Base-by-base conservation (phyloP, 2,797 vertebrate species). In the Aythya fuligula region DNA sequence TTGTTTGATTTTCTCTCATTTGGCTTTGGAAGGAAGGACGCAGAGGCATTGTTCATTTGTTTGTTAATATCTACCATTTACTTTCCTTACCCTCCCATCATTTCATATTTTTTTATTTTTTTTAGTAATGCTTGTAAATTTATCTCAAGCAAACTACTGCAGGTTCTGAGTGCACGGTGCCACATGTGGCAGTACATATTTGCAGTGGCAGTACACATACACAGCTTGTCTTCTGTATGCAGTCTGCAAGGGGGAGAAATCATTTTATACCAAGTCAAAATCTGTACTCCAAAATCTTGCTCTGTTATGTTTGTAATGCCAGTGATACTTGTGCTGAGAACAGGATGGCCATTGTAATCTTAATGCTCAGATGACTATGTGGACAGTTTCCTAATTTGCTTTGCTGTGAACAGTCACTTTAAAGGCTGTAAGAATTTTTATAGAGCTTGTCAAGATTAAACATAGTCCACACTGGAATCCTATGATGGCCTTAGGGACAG, bases 401-500 rank as follows among this genome's bases (percentile, higher is more conserved):
- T 92, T 80, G 69, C 57, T 82, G 38, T 87, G 61, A 83, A 64
- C 21, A 9, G 38, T 58, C 9, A 1, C 53, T 38, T 41, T 86
- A 65, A 82, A 70, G 90, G 17, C 65, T 77, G 41, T 39, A 80
- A 43, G 38, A 79, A 25, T 17, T 69, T 89, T 76, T 39, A 62
- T 51, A 72, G 34, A 73, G 81, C 28, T 84, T 87, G 15, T 73
- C 80, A 88, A 61, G 45, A 61, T 72, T 72, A 65, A 94, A 72
- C 38, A 39, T 13, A 80, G 72, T 65, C 72, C 69, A 69, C 2
- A 0, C 5, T 80, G 62, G 84, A 94, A 93, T 93, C 91, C 73
- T 47, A 6, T 49, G 43, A 95, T 76, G 92, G 92, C 93, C 96
- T 96, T 96, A 95, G 21, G 17, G 67, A 95, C 51, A 92, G 72